Conservation (phyloP, 2,888 invertebrate species). For the Blomia tropicalis region DNA sequence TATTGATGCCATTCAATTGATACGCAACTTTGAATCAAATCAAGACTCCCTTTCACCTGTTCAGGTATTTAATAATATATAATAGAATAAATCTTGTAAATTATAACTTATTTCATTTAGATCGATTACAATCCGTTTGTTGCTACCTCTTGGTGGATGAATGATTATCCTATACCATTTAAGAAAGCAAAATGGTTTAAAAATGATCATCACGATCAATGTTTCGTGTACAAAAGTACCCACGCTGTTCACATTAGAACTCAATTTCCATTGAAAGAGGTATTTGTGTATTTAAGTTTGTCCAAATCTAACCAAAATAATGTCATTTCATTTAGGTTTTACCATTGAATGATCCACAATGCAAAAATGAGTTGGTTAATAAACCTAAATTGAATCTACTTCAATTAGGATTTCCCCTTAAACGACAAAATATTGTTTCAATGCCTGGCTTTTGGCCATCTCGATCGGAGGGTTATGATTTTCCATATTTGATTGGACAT, state of each 20-base stretch:
- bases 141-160: constrained; percentile 16
- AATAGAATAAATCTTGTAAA: background rate
- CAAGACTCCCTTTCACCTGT: background rate
- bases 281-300: constrained; percentile 28
- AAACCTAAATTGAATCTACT: constrained; percentile 43
- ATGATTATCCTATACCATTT: constrained; percentile 18
- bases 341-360: constrained; percentile 31
- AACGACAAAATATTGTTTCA: background rate
- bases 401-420: background rate
- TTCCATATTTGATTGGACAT: constrained; percentile 59
- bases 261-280: constrained; percentile 49
- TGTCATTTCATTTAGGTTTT: constrained; percentile 36
- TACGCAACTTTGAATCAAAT: background rate
- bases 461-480: constrained; percentile 47
- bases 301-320: background rate
- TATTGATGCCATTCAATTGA: background rate
- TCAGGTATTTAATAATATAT: background rate
- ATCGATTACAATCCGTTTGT: constrained; percentile 16
- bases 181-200: constrained; percentile 1
- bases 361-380: constrained; percentile 30
- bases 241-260: constrained; percentile 55
- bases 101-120: constrained; percentile 7
- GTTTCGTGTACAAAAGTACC: constrained; percentile 37
- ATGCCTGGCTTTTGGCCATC: constrained; percentile 55
- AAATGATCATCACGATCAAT: constrained; percentile 4